Evolutionary conservation across 2,113 vertebrate species (phyloP).

Genomic region (Crotophaga sulcirostris): DNA sequence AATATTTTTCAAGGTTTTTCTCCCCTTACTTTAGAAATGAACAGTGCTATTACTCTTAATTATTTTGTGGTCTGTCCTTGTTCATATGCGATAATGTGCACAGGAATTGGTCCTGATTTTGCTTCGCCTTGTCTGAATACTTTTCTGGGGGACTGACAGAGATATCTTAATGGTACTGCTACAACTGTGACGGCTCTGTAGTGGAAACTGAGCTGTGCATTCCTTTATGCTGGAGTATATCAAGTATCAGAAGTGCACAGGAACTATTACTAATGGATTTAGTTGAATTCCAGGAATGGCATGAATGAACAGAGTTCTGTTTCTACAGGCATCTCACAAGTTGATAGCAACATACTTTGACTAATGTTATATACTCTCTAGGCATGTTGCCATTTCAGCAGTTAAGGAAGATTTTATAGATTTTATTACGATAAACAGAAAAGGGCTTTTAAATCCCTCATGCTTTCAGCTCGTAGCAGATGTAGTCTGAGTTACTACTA

Average conservation of each 20-base stretch:
- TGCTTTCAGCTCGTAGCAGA: neutral
- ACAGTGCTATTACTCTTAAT: neutral
- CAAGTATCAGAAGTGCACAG: neutral
- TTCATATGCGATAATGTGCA: neutral
- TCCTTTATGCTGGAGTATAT: neutral
- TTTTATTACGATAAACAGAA: neutral
- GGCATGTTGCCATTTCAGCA: neutral
- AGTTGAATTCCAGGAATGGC: neutral
- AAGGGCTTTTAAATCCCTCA: neutral
- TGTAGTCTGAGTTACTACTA: neutral
- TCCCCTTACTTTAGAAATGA: neutral
- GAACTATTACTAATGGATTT: neutral
- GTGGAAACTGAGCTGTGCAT: neutral
- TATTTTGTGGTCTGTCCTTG: neutral
- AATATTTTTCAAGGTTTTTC: fast-evolving
- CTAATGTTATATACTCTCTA: neutral
- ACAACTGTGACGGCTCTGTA: neutral
- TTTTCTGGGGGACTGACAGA: neutral
- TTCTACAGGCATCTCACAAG: neutral
- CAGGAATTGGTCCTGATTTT: neutral
- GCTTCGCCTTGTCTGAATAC: neutral
- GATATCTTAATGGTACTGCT: neutral
- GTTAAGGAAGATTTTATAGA: neutral
- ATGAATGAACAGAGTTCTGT: neutral
- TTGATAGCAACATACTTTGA: neutral